Evolutionary conservation across 1,140 invertebrate species (phyloP).

Genomic region (Tetramorium alpestre): DNA sequence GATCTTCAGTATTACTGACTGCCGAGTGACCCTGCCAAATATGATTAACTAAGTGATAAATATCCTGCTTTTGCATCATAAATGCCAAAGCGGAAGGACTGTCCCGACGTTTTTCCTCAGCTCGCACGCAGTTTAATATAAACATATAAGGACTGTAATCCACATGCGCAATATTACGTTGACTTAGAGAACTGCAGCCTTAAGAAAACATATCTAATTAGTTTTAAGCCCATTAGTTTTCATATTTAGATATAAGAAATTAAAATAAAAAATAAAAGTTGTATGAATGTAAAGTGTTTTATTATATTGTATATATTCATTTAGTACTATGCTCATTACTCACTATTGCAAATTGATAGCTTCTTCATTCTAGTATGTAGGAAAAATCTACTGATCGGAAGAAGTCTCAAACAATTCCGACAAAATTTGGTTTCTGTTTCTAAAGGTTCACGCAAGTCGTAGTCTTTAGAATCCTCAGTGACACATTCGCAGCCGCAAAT

Average conservation of each 20-base stretch:
- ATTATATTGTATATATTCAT: not conserved
- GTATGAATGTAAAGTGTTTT: not conserved
- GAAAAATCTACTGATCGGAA: slow-evolving; percentile 72
- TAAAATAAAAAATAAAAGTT: not conserved
- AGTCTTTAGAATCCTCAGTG: slow-evolving; percentile 20
- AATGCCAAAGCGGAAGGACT: slow-evolving; percentile 87
- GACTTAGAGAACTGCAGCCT: slow-evolving; percentile 78
- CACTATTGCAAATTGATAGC: slow-evolving; percentile 76
- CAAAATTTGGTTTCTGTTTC: slow-evolving; percentile 69
- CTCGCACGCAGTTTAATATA: slow-evolving; percentile 87
- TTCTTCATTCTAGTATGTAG: slow-evolving; percentile 76
- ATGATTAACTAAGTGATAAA: slow-evolving; percentile 88
- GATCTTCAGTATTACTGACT: slow-evolving; percentile 87
- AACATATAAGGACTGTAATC: slow-evolving; percentile 87
- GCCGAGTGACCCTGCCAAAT: slow-evolving; percentile 90
- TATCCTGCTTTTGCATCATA: slow-evolving; percentile 88
- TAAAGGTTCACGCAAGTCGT: slow-evolving; percentile 64
- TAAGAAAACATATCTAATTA: slow-evolving; percentile 24
- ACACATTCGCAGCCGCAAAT: slow-evolving; percentile 70
- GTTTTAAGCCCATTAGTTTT: not conserved
- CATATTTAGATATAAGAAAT: not conserved
- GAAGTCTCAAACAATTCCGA: slow-evolving; percentile 74
- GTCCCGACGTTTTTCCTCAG: slow-evolving; percentile 86
- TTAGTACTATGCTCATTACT: slow-evolving; percentile 29
- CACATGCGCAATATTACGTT: slow-evolving; percentile 72